Percentiles rank a stretch among this genome's conserved stretches.
Conservation (phyloP, 2,888 invertebrate species). For the Dioctria linearis region DNA sequence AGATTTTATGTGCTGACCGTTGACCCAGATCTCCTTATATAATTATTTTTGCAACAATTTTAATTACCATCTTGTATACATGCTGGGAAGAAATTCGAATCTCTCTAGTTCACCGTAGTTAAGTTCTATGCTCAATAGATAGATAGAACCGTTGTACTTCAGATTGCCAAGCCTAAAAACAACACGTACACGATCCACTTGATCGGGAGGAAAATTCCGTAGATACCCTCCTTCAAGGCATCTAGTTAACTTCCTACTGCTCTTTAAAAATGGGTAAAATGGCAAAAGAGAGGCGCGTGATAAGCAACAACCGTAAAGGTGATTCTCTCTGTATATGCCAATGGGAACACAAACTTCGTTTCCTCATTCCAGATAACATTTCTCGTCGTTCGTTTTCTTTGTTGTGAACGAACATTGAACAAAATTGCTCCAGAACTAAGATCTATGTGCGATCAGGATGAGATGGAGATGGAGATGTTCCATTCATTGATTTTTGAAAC, state of each 20-base stretch:
- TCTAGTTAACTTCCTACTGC: conserved; percentile 1
- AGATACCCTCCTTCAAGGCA: not conserved
- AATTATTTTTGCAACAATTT: conserved; percentile 15
- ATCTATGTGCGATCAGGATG: conserved; percentile 8
- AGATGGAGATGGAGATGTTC: conserved; percentile 36
- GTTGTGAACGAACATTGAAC: not conserved
- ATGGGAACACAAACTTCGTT: conserved; percentile 12
- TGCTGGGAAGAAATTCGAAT: not conserved
- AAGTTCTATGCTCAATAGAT: conserved; percentile 18
- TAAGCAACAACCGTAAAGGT: conserved; percentile 37
- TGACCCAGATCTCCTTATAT: conserved; percentile 1
- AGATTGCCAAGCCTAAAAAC: not conserved
- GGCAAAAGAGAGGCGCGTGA: conserved; percentile 20
- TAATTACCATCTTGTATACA: conserved; percentile 13
- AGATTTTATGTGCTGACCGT: not conserved
- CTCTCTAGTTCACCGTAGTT: conserved; percentile 17
- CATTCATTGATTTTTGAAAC: conserved; percentile 46
- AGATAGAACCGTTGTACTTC: conserved; percentile 21
- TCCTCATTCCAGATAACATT: conserved; percentile 41
- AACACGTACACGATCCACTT: conserved; percentile 32
- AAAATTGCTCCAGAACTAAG: conserved; percentile 2
- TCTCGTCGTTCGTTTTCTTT: not conserved
- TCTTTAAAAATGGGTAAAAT: conserved; percentile 1
- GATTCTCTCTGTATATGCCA: conserved; percentile 11
- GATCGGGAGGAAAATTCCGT: conserved; percentile 1